Evolutionary conservation across 2,888 invertebrate genomes (phyloP).

Genomic region (Cephus runcator): DNA sequence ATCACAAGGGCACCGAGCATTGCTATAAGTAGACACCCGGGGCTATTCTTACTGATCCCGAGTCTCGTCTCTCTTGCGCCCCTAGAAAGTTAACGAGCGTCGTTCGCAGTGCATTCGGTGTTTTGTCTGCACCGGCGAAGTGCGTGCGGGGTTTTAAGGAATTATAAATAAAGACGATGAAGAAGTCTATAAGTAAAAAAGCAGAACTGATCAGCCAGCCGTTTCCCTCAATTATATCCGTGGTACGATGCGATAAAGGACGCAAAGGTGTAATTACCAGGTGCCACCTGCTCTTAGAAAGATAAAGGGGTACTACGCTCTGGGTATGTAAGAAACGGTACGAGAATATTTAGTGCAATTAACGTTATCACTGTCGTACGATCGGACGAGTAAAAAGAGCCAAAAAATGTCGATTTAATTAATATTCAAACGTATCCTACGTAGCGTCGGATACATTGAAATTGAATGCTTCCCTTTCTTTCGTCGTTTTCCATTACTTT

Average conservation of each 20-base stretch:
- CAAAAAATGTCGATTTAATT: not conserved
- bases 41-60: not conserved
- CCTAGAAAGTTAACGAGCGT: not conserved
- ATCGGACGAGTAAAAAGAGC: not conserved
- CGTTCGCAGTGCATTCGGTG: not conserved
- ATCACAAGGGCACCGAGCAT: not conserved
- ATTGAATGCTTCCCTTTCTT: not conserved
- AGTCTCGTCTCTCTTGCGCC: not conserved
- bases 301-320: not conserved
- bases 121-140: not conserved
- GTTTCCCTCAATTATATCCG: constrained; percentile 45
- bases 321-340: not conserved
- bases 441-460: not conserved
- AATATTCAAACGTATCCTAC: not conserved
- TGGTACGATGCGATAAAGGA: constrained; percentile 43
- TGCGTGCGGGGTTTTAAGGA: not conserved
- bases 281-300: constrained; percentile 43
- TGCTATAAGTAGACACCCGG: not conserved
- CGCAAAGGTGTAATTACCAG: constrained; percentile 46
- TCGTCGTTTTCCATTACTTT: constrained; percentile 1
- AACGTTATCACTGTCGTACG: not conserved
- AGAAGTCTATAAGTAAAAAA: not conserved
- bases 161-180: not conserved
- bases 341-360: not conserved
- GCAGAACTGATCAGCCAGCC: not conserved